Base-by-base conservation (phyloP, 2,797 vertebrate species). In the Scolopax bukidnonensis region DNA sequence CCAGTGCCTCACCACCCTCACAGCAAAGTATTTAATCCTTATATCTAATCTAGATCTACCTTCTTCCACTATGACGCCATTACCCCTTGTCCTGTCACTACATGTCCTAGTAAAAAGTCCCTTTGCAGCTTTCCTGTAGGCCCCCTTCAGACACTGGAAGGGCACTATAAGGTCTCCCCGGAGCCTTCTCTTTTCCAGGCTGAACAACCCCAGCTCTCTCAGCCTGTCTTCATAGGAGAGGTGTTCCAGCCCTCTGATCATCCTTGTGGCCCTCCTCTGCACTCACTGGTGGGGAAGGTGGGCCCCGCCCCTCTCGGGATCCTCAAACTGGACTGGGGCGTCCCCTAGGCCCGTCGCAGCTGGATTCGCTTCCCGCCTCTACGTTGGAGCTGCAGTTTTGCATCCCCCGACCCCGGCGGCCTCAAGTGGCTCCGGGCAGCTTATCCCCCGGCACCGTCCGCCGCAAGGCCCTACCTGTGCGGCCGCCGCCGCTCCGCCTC, bases 321-420 rank as follows among this genome's bases (percentile, higher is more conserved):
- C 53, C 45, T 54, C 48, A 21, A 11, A 45, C 12, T 12, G 13
- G 28, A 11, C 16, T 30, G 45, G 30, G 45, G 59, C 4, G 17
- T 45, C 18, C 23, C 30, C 32, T 15, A 65, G n/a, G 67, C 9
- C 12, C 6, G 3, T 20, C 9, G 9, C 19, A 5, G 50, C 56
- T 12, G 47, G 16, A 17, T 30, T 54, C 16, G 6, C 33, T 50
- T 41, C 25, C 12, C 28, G 4, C 27, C 33, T 17, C 25, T 10
- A 9, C 18, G 3, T 3, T 13, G 32, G 24, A 47, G 17, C 25
- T 1, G 14, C 27, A 3, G 17, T 9, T 76, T 32, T 36, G 19
- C 16, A 28, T 17, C 6, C 16, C 27, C 18, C 12, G 4, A 1
- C 2, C 25, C 12, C 36, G 9, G 10, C 3, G 10, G 27, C 45